Percentiles rank a stretch among this genome's conserved stretches.
Conservation (phyloP, 2,797 vertebrate species). For the Urophycis tenuis region DNA sequence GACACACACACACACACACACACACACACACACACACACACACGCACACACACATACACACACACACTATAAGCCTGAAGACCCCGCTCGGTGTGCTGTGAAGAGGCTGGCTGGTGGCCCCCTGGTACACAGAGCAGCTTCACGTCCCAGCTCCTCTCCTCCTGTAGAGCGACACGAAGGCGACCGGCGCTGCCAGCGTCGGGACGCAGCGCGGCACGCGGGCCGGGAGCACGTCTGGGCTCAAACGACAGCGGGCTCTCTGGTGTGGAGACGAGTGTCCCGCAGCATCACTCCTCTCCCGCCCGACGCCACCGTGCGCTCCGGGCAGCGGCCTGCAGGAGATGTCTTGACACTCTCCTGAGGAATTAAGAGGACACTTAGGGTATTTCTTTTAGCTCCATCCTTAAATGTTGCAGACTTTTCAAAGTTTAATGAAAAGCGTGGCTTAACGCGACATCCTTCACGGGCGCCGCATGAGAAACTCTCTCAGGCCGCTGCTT, state of each 20-base stretch:
- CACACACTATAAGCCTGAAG: background rate
- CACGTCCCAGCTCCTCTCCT: background rate
- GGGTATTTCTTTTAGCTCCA: background rate
- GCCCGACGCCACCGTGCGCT: background rate
- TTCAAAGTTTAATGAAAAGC: background rate
- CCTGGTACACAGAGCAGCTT: background rate
- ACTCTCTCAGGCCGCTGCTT: background rate
- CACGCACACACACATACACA: conserved; percentile 20
- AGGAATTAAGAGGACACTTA: background rate
- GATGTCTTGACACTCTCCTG: background rate
- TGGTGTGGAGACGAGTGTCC: background rate
- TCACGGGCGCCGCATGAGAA: background rate
- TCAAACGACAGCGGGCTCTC: background rate
- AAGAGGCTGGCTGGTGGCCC: background rate
- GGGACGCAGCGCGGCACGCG: background rate
- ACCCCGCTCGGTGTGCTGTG: background rate
- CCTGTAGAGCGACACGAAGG: background rate
- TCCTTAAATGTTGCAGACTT: background rate
- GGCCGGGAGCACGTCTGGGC: no score
- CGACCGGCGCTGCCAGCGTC: background rate
- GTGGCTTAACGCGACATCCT: background rate
- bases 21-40: background rate
- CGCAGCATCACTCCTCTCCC: background rate
- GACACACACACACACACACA: background rate
- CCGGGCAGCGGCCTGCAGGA: background rate